Evolutionary conservation across 2,797 vertebrate genomes (phyloP).

Genomic region (Potorous gilbertii): DNA sequence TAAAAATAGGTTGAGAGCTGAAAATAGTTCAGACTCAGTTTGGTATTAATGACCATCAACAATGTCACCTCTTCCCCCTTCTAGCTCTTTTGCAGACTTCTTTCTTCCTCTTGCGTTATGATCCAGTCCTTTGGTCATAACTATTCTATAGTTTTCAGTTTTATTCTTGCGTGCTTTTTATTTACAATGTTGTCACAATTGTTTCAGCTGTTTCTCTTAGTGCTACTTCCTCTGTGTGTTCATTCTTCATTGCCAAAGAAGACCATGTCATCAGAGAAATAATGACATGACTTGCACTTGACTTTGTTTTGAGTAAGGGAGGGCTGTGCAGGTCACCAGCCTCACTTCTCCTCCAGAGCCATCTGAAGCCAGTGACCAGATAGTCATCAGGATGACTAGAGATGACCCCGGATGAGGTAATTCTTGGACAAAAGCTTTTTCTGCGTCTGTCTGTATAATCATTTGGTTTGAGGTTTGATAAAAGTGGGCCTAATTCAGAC

Average conservation of each 20-base stretch:
- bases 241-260: too few species aligned
- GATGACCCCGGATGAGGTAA: too few species aligned
- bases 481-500: background rate
- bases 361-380: too few species aligned
- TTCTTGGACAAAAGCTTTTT: background rate
- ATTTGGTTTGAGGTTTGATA: background rate
- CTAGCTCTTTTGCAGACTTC: background rate
- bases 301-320: too few species aligned
- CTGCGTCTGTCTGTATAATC: background rate
- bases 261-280: too few species aligned
- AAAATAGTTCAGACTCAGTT: background rate
- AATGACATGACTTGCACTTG: too few species aligned
- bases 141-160: background rate
- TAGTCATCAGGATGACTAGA: too few species aligned
- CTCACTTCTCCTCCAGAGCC: too few species aligned
- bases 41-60: background rate
- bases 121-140: background rate
- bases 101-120: background rate
- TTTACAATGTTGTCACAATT: background rate
- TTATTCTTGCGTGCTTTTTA: background rate
- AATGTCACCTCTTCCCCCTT: background rate
- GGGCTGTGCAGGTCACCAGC: too few species aligned
- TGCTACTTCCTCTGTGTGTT: background rate
- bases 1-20: background rate
- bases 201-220: background rate